Evolutionary conservation across 2,888 invertebrate species (phyloP).

Genomic region (Oscheius sp.): DNA sequence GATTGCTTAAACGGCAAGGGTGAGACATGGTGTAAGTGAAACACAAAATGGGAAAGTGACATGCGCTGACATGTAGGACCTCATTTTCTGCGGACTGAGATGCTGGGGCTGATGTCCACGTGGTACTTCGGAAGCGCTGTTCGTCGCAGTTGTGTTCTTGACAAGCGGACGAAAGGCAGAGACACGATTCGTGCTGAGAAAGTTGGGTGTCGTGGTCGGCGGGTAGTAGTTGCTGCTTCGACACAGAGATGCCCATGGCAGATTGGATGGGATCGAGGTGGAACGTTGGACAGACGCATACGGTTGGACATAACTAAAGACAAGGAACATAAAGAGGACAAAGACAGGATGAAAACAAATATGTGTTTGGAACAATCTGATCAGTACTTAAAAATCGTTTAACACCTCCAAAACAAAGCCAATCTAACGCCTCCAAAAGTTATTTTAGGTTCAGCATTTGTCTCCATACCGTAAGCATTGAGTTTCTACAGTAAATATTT

Average conservation of each 20-base stretch:
- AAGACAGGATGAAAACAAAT: not conserved
- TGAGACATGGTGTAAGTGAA: not conserved
- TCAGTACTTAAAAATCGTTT: not conserved
- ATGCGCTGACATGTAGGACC: constrained; percentile 39
- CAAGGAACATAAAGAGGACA: not conserved
- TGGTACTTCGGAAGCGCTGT: constrained; percentile 42
- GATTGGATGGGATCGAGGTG: constrained; percentile 48
- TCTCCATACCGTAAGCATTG: no score
- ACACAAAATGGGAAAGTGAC: not conserved
- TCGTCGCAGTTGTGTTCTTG: constrained; percentile 18
- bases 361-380: not conserved
- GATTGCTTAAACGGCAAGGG: not conserved
- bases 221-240: constrained; percentile 41
- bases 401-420: no score
- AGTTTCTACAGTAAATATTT: no score
- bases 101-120: constrained; percentile 53
- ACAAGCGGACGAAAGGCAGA: constrained; percentile 53
- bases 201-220: constrained; percentile 7
- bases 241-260: constrained; percentile 57
- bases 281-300: constrained; percentile 40
- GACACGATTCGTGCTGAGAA: constrained; percentile 46
- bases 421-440: no score
- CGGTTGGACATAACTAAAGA: constrained; percentile 30
- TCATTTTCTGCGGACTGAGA: constrained; percentile 53
- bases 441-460: no score